These are phyloP conservation scores for Cassiopea andromeda DNA, from an alignment of 30 jellyfish, hydroid and myxozoan genomes.

Conservation along the genomic window DNA sequence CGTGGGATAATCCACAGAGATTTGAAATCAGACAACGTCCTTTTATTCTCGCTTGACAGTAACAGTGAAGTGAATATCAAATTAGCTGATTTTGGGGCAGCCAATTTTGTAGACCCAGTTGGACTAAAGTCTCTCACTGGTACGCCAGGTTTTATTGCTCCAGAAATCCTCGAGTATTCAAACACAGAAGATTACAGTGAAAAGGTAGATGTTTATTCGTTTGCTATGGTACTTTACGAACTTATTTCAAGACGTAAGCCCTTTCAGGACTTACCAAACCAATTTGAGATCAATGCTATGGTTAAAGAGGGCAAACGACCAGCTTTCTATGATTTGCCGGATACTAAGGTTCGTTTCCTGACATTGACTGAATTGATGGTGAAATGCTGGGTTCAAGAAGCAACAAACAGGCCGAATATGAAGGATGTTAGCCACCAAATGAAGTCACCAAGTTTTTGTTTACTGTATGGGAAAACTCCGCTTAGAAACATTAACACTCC, in stretches of 20 bases:
- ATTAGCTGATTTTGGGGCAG: conserved; percentile 96
- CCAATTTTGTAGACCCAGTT: conserved; percentile 84
- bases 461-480: conserved; percentile 66
- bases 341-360: conserved; percentile 56
- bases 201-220: conserved; percentile 90
- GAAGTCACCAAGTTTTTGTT: conserved; percentile 66
- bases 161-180: conserved; percentile 83
- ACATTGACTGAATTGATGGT: conserved; percentile 82
- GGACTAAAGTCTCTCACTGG: conserved; percentile 75
- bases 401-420: conserved; percentile 80
- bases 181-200: conserved; percentile 83
- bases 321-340: conserved; percentile 45
- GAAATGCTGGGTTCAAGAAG: conserved; percentile 81
- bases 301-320: conserved; percentile 91
- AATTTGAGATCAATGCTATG: conserved; percentile 36
- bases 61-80: conserved; percentile 75
- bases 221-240: conserved; percentile 86
- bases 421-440: conserved; percentile 49
- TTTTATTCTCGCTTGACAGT: conserved; percentile 73
- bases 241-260: conserved; percentile 85
- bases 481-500: conserved; percentile 68
- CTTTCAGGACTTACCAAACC: conserved; percentile 54
- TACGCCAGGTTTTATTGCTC: conserved; percentile 91
- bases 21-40: conserved; percentile 87
- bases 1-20: conserved; percentile 89